A percentile compares a stretch with the other conserved stretches of the same genome.
Conservation (phyloP, 1,140 invertebrate genomes). For the Dendrolimus punctatus region DNA sequence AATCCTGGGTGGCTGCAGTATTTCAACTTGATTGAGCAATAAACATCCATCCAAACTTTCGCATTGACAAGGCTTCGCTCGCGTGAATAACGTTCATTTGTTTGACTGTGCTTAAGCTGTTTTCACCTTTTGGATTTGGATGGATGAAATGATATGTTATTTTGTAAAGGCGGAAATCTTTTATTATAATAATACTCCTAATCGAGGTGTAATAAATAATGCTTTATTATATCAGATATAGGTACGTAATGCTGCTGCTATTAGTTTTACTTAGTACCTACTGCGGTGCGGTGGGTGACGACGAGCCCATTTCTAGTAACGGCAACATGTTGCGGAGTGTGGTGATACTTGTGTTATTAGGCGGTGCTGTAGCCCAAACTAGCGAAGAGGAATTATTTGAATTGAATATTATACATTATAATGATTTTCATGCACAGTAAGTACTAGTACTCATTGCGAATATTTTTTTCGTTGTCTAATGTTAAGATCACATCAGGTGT, state of each 20-base stretch:
- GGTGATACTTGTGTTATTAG: conserved; percentile 16
- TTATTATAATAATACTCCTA: too few relatives aligned
- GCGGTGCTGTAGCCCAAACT: conserved; percentile 21
- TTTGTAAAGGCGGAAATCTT: too few relatives aligned
- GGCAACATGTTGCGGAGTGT: conserved; percentile 3
- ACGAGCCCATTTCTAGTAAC: background rate
- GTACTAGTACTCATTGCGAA: conserved; percentile 21
- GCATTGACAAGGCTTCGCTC: too few relatives aligned
- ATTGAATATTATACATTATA: conserved; percentile 84
- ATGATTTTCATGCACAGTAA: conserved; percentile 87
- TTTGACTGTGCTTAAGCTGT: too few relatives aligned
- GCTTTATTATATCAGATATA: conserved; percentile 3
- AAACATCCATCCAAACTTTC: too few relatives aligned
- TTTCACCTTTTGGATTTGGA: too few relatives aligned
- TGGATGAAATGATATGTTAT: too few relatives aligned
- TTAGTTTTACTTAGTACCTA: background rate
- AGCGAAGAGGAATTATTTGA: conserved; percentile 67
- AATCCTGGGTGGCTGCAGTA: too few relatives aligned
- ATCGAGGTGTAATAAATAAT: background rate
- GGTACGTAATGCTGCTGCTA: background rate
- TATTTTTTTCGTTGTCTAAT: conserved; percentile 4
- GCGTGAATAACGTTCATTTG: too few relatives aligned
- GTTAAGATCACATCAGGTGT: background rate
- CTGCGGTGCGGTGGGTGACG: background rate
- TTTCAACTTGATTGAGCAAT: too few relatives aligned